Evolutionary conservation across 2,113 vertebrate species (phyloP), one percentile per base, ranked within the genome.

Genomic region (Podarcis cretensis): DNA sequence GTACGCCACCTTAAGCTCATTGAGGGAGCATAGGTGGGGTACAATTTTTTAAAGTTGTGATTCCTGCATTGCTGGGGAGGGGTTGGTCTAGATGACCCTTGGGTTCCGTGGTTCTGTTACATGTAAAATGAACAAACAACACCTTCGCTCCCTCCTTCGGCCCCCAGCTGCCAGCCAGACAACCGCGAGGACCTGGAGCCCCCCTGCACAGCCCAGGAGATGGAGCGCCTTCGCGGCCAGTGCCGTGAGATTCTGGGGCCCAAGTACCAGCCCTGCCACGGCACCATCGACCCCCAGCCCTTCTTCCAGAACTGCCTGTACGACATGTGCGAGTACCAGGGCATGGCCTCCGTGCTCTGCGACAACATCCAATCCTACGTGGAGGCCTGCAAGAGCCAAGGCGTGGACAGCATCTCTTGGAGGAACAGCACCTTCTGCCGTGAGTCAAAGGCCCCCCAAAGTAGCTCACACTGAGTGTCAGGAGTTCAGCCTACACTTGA

Each of bases 361-460:
- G 94, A 98, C 89, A 97, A 97, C 30, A 90, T 98, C 90, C 97
- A 97, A 90, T 96, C 95, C 8, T 98, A 98, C 0, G 96, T 94
- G 18, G 95, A 97, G 6, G 95, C 97, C 89, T 98, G 98, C 78
- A 95, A 96, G 92, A 96, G 96, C 10, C 92, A 95, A 0, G 97
- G 97, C 0, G 90, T 98, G 82, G 94, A 88, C 57, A 3, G 5
- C 37, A 88, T 98, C 79, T 97, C 95, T 57, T 98, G 98, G 98
- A 98, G 98, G 87, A 98, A 98, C 90, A 92, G 27, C 92, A 98
- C 95, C 68, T 98, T 98, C 95, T 98, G 98, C 80, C 96, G 98
- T 98, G 89, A 98, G 48, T 54, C 48, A 54, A 54, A 54, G 48
- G 9, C 9, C 48, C 48, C 10, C 48, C 48, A 12, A 54, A 54